A percentile compares a stretch with the other conserved stretches of the same genome.
These are phyloP conservation scores for Petroica traversi DNA, from an alignment of 2,113 vertebrate genomes.

Conservation along the genomic window DNA sequence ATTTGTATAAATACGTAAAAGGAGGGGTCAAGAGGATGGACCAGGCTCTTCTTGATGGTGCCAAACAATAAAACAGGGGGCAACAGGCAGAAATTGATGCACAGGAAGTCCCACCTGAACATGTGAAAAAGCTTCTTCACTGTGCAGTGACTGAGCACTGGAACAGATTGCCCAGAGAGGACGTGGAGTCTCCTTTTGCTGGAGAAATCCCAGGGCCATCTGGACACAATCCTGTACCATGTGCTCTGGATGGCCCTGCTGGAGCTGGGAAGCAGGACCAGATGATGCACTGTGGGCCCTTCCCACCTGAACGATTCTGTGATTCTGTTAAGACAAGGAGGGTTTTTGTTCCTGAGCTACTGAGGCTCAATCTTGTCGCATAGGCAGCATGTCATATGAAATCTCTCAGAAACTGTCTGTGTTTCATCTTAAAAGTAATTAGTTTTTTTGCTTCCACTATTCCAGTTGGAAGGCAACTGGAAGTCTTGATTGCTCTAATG, in stretches of 20 bases:
- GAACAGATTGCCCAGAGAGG: neutral
- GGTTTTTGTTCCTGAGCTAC: neutral
- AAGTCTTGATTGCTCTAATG: conserved; percentile 42
- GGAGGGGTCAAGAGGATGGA: neutral
- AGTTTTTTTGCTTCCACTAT: neutral
- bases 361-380: neutral
- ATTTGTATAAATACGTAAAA: neutral
- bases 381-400: neutral
- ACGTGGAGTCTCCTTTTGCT: neutral
- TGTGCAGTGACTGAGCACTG: rapidly evolving
- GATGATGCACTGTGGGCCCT: too few species aligned
- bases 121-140: neutral
- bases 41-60: neutral
- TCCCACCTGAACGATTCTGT: neutral
- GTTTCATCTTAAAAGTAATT: conserved; percentile 32
- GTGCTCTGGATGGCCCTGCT: neutral
- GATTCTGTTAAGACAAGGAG: neutral
- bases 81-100: neutral
- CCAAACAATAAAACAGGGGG: neutral
- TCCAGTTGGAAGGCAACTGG: conserved; percentile 27
- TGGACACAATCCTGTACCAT: neutral
- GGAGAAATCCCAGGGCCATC: neutral
- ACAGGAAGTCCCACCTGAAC: neutral
- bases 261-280: neutral
- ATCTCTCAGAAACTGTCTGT: neutral